Conservation (phyloP, 2,888 invertebrate genomes). For the Blera fallax region DNA sequence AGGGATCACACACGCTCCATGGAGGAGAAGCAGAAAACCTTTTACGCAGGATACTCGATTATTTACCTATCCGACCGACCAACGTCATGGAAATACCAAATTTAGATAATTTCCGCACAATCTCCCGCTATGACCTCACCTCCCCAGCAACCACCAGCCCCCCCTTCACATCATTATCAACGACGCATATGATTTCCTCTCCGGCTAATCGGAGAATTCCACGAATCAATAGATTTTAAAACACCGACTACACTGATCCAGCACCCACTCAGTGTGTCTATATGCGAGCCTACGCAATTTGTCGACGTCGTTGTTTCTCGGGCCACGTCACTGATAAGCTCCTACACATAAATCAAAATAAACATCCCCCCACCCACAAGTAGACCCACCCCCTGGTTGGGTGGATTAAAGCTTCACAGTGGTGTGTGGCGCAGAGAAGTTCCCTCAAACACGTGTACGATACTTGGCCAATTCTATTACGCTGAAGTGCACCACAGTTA, state of each 20-base stretch:
- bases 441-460: constrained; percentile 44
- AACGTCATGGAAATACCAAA: constrained; percentile 5
- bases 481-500: constrained; percentile 10
- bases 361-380: background rate
- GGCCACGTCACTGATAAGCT: constrained; percentile 42
- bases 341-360: constrained; percentile 14
- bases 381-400: background rate
- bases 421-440: background rate
- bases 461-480: constrained; percentile 15
- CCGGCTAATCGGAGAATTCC: background rate
- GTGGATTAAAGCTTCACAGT: constrained; percentile 4
- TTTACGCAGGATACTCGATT: background rate
- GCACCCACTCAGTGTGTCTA: background rate
- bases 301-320: constrained; percentile 16
- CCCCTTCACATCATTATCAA: background rate
- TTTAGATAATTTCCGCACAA: constrained; percentile 16
- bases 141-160: too few species aligned
- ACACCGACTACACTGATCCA: background rate
- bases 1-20: background rate
- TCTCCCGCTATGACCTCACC: background rate
- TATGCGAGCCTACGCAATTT: constrained; percentile 25
- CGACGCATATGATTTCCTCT: background rate
- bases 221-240: constrained; percentile 30
- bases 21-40: background rate
- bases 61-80: background rate